Evolutionary conservation across 2,113 vertebrate genomes (phyloP).

Genomic region (Bufo bufo): DNA sequence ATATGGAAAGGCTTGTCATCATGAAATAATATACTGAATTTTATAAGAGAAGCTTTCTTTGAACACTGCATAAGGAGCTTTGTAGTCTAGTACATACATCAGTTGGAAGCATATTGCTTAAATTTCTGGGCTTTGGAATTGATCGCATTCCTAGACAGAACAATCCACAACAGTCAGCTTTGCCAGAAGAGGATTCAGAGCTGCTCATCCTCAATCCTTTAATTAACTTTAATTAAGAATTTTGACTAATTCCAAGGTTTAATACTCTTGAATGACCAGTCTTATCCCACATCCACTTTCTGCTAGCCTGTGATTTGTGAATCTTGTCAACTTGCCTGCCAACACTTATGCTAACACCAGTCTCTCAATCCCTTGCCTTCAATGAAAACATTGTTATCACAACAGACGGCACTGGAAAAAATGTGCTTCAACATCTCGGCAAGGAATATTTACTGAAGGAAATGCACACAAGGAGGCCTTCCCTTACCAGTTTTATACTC

Average conservation of each 20-base stretch:
- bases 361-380: conserved; percentile 16
- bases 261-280: background rate
- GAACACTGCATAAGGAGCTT: background rate
- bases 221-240: conserved; percentile 47
- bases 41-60: no score
- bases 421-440: background rate
- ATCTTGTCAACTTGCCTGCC: conserved; percentile 16
- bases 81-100: background rate
- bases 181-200: conserved; percentile 6
- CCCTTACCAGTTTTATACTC: background rate
- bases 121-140: background rate
- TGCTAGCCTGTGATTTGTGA: conserved; percentile 19
- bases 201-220: conserved; percentile 17
- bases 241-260: conserved; percentile 28
- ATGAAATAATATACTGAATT: no score
- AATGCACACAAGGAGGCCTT: background rate
- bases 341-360: conserved; percentile 1
- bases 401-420: background rate
- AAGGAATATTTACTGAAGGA: background rate
- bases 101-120: background rate
- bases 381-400: conserved; percentile 40
- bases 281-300: conserved; percentile 46
- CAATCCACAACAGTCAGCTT: background rate
- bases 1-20: no score
- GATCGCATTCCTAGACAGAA: conserved; percentile 18